These are phyloP conservation scores for Melanostoma mellinum DNA, from an alignment of 2,888 invertebrate species.

Conservation along the genomic window DNA sequence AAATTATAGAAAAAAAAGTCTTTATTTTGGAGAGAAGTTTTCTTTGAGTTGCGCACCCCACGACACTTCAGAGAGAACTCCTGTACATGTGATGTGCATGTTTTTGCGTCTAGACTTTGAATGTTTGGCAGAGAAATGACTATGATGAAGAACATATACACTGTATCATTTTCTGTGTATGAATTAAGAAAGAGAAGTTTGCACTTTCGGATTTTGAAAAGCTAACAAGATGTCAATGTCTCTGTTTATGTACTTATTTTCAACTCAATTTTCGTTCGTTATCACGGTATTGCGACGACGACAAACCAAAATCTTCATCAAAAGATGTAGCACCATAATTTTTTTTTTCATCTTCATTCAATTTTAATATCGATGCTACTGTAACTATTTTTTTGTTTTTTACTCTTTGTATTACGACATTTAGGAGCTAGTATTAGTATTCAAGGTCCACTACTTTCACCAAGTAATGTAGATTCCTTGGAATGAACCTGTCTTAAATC, in stretches of 20 bases:
- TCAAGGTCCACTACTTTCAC: conserved; percentile 39
- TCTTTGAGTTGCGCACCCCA: too few relatives aligned
- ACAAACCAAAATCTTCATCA: conserved; percentile 41
- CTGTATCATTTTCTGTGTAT: conserved; percentile 26
- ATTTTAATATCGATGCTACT: conserved; percentile 52
- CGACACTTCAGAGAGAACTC: too few relatives aligned
- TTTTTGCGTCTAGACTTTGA: conserved; percentile 44
- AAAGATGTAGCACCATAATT: conserved; percentile 50
- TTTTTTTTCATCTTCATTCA: conserved; percentile 48
- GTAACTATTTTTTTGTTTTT: conserved; percentile 21
- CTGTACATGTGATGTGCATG: conserved; percentile 15
- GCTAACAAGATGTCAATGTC: conserved; percentile 43
- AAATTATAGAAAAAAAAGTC: too few relatives aligned
- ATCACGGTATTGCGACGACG: conserved; percentile 7
- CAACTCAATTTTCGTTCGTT: conserved; percentile 29
- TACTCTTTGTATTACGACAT: conserved; percentile 23
- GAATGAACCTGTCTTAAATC: conserved; percentile 65
- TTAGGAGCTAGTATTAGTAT: conserved; percentile 21
- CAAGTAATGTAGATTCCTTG: conserved; percentile 64
- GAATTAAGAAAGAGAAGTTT: conserved; percentile 38
- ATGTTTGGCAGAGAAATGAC: conserved; percentile 53
- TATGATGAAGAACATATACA: conserved; percentile 24
- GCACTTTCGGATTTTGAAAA: conserved; percentile 49
- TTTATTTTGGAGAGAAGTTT: too few relatives aligned
- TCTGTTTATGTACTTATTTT: conserved; percentile 36